Evolutionary conservation across 2,113 vertebrate genomes (phyloP).

Genomic region (Percopsis transmontana): DNA sequence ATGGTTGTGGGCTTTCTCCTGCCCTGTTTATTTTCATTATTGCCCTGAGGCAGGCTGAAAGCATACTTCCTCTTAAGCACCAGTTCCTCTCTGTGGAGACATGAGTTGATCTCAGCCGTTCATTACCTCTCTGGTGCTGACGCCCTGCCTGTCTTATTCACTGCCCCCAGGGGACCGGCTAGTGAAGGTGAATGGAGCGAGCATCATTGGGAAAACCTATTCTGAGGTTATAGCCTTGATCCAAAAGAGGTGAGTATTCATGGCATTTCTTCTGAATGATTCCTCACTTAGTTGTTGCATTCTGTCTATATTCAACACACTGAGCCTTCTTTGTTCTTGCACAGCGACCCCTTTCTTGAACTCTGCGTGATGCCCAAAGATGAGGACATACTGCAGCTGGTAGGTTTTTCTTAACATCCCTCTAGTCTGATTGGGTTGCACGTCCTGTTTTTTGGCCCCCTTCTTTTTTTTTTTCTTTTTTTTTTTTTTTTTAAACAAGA

Average conservation of each 20-base stretch:
- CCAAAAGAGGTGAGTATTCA: slow-evolving; percentile 89
- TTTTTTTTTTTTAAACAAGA: neutral
- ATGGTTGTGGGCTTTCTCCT: neutral
- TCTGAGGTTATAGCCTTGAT: slow-evolving; percentile 97
- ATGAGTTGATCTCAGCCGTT: neutral
- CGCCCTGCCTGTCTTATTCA: neutral
- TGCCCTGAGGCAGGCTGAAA: neutral
- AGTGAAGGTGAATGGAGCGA: slow-evolving; percentile 96
- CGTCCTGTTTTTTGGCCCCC: neutral
- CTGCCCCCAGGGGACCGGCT: slow-evolving; percentile 87
- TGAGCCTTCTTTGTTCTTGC: slow-evolving; percentile 42
- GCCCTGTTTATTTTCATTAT: neutral
- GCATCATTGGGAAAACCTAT: slow-evolving; percentile 97
- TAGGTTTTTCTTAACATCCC: slow-evolving; percentile 44
- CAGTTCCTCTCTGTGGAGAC: neutral
- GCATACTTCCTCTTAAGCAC: neutral
- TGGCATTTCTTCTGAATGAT: neutral
- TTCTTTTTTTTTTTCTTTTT: too few relatives aligned
- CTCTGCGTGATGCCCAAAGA: slow-evolving; percentile 99
- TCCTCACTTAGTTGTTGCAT: neutral
- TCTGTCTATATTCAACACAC: neutral
- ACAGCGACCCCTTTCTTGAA: slow-evolving; percentile 89
- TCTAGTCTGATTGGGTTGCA: neutral
- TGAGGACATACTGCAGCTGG: slow-evolving; percentile 95
- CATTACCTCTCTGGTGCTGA: neutral